Evolutionary conservation across 2,888 invertebrate genomes (phyloP).

Genomic region (Parascotia fuliginaria): DNA sequence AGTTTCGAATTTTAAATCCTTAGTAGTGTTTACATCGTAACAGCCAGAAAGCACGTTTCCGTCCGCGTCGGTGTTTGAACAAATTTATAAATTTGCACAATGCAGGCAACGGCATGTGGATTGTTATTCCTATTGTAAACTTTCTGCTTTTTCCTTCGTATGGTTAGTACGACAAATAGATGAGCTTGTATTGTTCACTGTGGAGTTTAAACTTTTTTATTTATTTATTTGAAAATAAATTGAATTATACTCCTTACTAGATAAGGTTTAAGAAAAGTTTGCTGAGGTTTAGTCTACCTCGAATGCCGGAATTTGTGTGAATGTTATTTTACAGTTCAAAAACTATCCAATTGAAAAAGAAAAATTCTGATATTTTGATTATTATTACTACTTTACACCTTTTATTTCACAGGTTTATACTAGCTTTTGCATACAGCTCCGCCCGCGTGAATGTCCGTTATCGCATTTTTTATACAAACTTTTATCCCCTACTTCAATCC

Average conservation of each 20-base stretch:
- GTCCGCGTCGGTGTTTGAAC: constrained; percentile 59
- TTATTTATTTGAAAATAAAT: neutral
- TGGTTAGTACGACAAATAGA: constrained; percentile 22
- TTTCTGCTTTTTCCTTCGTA: constrained; percentile 31
- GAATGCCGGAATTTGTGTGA: too few species aligned
- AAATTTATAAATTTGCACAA: constrained; percentile 71
- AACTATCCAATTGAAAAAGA: too few species aligned
- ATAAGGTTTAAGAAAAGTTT: too few species aligned
- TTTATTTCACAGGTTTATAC: too few species aligned
- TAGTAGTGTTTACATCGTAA: constrained; percentile 22
- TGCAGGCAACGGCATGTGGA: constrained; percentile 58
- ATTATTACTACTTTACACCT: too few species aligned
- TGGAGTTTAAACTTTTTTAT: neutral
- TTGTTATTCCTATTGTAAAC: constrained; percentile 47
- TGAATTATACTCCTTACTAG: neutral
- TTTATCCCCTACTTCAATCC: too few species aligned
- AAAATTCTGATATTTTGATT: too few species aligned
- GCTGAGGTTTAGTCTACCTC: too few species aligned
- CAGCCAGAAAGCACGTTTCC: constrained; percentile 54
- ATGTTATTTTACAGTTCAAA: too few species aligned
- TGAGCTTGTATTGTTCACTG: neutral
- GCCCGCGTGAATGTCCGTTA: too few species aligned
- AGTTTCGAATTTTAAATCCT: neutral
- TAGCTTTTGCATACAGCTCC: too few species aligned
- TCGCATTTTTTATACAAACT: too few species aligned